Percentiles rank a stretch among this genome's conserved stretches.
Evolutionary conservation across 2,113 vertebrate species (phyloP).

Genomic region (Otolemur garnettii): DNA sequence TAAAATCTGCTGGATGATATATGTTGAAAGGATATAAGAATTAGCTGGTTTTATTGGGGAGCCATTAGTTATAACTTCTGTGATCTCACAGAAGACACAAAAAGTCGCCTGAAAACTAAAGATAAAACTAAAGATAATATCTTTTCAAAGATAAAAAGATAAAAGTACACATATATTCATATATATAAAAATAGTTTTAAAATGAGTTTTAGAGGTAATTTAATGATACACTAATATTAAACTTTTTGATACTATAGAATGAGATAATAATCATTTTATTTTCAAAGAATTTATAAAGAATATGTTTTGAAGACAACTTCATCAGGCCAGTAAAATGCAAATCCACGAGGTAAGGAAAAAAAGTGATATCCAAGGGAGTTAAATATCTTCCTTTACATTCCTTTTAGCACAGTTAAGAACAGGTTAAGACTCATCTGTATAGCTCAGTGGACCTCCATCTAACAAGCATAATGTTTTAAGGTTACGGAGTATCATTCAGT

Average conservation of each 20-base stretch:
- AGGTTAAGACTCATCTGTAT: background rate
- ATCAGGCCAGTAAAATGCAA: background rate
- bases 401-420: background rate
- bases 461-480: background rate
- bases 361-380: background rate
- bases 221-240: background rate
- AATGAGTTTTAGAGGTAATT: conserved; percentile 5
- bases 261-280: conserved; percentile 8
- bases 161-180: too few relatives aligned
- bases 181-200: background rate
- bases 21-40: background rate
- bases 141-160: background rate
- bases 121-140: background rate
- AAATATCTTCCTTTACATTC: background rate
- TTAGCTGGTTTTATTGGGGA: background rate
- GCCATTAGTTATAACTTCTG: background rate
- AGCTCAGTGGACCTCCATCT: background rate
- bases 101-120: background rate
- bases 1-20: background rate
- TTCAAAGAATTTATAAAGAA: background rate
- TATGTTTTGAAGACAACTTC: background rate
- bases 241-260: background rate
- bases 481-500: background rate
- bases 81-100: background rate
- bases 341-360: background rate